Base-by-base conservation (phyloP, 1,140 invertebrate genomes). In the Papilio glaucus region DNA sequence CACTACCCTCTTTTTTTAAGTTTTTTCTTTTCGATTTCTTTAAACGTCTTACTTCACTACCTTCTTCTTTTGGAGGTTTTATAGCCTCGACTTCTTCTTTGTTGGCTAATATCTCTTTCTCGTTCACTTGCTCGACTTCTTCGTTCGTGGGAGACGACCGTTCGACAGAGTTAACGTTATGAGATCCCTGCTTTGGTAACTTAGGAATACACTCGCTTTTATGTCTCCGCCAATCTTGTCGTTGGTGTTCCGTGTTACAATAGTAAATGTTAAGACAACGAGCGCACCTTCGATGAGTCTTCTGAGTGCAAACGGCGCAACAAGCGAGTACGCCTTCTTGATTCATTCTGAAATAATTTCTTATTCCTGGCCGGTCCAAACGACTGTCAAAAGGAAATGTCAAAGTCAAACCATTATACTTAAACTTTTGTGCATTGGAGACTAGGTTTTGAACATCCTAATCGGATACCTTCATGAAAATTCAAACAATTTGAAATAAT, bases 241-340 rank as follows among this genome's bases (percentile, higher is more conserved):
- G 95, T 90, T 97, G 97, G 86, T 97, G 97, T 76, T 96, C 95
- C 81, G 95, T 96, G 53, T 95, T 95, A 89, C 97, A 98, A 89
- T 97, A 98, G 91, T 95, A 95, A 72, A 95, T 94, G 72, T 86
- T 91, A 79, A 95, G 95, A 91, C 97, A 98, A 72, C 95, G 94
- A 75, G 95, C 95, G 90, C 97, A 97, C 75, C 96, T 77, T 95
- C 96, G 93, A 77, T 97, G 91, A 81, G 96, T 96, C 75, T 96
- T 94, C 72, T 87, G 90, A 45, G 92, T 94, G 77, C 95, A 95
- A 90, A 97, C 97, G 81, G 96, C 94, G 79, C 93, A 94, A 93
- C 96, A 96, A 84, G 84, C 87, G 45, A 85, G 81, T 85, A 82
- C 80, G 85, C 83, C 81, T 82, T 85, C 89, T 86, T 86, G 86